These are phyloP conservation scores for Alcis repandata DNA, from an alignment of 2,888 invertebrate species.

Conservation along the genomic window DNA sequence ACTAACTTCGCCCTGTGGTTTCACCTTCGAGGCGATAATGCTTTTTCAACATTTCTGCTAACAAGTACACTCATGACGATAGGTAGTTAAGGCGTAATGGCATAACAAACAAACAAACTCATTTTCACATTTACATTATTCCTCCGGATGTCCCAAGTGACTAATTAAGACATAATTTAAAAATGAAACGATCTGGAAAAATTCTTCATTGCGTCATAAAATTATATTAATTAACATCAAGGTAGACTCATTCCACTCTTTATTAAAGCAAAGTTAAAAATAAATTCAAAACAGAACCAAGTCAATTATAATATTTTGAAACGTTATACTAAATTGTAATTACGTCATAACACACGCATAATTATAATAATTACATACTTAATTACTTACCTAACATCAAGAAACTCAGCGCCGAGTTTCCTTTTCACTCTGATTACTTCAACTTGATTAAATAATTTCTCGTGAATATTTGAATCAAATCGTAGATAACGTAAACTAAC, in stretches of 20 bases:
- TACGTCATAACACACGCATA: constrained; percentile 7
- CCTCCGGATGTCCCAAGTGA: too few species aligned
- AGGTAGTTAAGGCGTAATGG: too few species aligned
- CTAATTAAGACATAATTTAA: too few species aligned
- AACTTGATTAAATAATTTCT: constrained; percentile 9
- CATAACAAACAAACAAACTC: too few species aligned
- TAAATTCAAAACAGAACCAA: neutral
- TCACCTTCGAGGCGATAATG: too few species aligned
- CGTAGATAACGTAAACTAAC: constrained; percentile 21
- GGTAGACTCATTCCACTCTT: neutral
- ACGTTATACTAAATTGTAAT: constrained; percentile 10
- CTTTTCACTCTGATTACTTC: constrained; percentile 13
- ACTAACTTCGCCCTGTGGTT: too few species aligned
- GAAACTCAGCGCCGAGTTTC: constrained; percentile 8
- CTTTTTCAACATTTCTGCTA: too few species aligned
- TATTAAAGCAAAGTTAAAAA: neutral
- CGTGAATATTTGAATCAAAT: constrained; percentile 10
- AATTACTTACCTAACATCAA: constrained; percentile 13
- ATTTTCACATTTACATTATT: too few species aligned
- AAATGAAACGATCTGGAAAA: neutral
- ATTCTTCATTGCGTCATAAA: too few species aligned
- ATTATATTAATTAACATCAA: too few species aligned
- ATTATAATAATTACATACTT: constrained; percentile 18
- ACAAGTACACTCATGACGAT: too few species aligned
- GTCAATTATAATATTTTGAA: neutral